phyloP scores from a whole-genome alignment of 2,113 vertebrate species.

The Heptranchias perlo region DNA sequence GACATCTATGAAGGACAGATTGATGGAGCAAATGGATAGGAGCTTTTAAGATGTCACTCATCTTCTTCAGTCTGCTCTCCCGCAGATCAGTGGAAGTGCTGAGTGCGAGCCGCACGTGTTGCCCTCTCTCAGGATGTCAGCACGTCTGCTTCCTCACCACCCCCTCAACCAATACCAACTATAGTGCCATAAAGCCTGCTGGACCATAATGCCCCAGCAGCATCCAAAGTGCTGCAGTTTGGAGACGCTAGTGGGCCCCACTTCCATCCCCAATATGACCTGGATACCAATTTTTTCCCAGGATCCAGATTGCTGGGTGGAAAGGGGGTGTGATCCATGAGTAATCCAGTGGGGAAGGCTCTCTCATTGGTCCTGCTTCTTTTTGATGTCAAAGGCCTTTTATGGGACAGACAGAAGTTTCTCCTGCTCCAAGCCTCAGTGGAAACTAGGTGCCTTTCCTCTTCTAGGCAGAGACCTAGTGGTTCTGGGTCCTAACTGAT shows the following conservation, averaged over 20 bases:
- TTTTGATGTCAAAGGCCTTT: background rate
- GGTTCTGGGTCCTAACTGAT: background rate
- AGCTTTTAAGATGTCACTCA: background rate
- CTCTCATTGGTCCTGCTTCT: background rate
- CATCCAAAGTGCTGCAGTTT: background rate
- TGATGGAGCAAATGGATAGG: background rate
- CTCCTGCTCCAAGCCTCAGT: background rate
- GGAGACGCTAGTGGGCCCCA: background rate
- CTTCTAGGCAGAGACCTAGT: background rate
- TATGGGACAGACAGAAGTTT: background rate
- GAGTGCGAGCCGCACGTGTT: background rate
- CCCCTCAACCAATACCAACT: background rate
- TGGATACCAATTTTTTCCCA: background rate
- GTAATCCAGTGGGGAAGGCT: background rate
- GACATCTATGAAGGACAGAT: background rate
- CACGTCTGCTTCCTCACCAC: background rate
- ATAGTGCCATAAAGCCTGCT: too few relatives aligned
- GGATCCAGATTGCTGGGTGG: too few relatives aligned
- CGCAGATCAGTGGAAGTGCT: background rate
- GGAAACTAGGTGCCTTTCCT: background rate
- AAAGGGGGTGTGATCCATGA: too few relatives aligned
- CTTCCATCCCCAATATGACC: background rate
- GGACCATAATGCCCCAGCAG: background rate
- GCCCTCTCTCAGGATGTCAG: background rate
- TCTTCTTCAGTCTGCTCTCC: background rate